These are phyloP conservation scores for Ctenopoma kingsleyae DNA, from an alignment of 2,797 vertebrate species.

Conservation along the genomic window DNA sequence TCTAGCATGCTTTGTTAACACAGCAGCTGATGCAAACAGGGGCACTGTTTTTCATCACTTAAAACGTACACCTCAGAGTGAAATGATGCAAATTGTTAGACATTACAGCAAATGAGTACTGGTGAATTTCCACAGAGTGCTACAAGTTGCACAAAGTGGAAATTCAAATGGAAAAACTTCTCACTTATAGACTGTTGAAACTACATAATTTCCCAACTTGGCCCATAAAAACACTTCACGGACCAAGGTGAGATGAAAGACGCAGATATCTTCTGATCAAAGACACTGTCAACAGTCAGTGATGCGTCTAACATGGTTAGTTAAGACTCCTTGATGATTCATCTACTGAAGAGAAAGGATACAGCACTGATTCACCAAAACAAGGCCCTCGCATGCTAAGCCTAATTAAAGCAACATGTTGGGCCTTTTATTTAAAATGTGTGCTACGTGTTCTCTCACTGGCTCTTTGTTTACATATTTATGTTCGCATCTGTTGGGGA, in stretches of 20 bases:
- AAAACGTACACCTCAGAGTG: slow-evolving; percentile 12
- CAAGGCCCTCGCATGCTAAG: slow-evolving; percentile 78
- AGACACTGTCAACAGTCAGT: slow-evolving; percentile 36
- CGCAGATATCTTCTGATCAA: slow-evolving; percentile 58
- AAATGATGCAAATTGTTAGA: slow-evolving; percentile 36
- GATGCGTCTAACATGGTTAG: slow-evolving; percentile 53
- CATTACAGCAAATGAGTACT: not conserved
- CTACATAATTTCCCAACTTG: slow-evolving; percentile 31
- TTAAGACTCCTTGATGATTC: slow-evolving; percentile 70
- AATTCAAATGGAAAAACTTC: not conserved
- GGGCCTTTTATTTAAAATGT: slow-evolving; percentile 67
- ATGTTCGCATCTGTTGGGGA: slow-evolving; percentile 62
- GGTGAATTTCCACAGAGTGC: not conserved
- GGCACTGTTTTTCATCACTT: slow-evolving; percentile 67
- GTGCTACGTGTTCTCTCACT: slow-evolving; percentile 70
- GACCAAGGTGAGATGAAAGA: slow-evolving; percentile 65
- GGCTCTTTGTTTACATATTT: slow-evolving; percentile 75
- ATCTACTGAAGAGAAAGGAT: slow-evolving; percentile 54
- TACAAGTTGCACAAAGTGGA: not conserved
- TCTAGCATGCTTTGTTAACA: slow-evolving; percentile 60
- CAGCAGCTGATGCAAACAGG: slow-evolving; percentile 52
- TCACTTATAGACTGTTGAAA: slow-evolving; percentile 21
- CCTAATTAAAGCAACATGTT: slow-evolving; percentile 79
- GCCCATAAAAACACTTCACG: not conserved
- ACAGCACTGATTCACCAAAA: slow-evolving; percentile 70